Evolutionary conservation across 2,113 vertebrate species (phyloP), one percentile per base, ranked within the genome.

Genomic region (Xyrauchen texanus): DNA sequence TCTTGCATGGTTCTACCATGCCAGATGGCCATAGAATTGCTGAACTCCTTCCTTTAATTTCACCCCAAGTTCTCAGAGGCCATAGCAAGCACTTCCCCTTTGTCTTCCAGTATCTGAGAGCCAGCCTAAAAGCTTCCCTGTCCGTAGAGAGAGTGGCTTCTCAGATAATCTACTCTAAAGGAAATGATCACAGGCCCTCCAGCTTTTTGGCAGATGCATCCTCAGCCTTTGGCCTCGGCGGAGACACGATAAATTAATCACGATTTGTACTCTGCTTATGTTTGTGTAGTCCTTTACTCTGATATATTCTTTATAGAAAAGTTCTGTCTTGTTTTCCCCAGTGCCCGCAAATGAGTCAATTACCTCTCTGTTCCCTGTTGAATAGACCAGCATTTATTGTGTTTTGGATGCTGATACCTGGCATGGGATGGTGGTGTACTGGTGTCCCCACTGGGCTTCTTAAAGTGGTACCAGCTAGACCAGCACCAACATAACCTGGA

Each of bases 131-230:
- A 49, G 58, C 61, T 77, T 34, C 51, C 45, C 42, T 68, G 60
- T 76, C 74, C 49, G 46, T 21, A 72, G 68, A 69, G 57, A 74
- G 47, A 42, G 63, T 80, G 68, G 78, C 10, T 51, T 68, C 65
- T 71, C 44, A 47, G 79, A 77, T 60, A 72, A 70, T 52, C 15
- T 66, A 65, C 45, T 49, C 8, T 68, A 81, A 78, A 69, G 64
- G 64, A 52, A 61, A 63, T 9, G n/a, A 64, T 21, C 65, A 60
- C 66, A 61, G 52, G 61, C 79, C 71, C 79, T 78, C 61, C 45
- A 70, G 82, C 74, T 62, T 52, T 80, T 79, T 81, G 83, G 79
- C 83, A 84, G 68, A 21, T 9, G 8, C 58, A 8, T 46, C 57
- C 47, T 74, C 58, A 6, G 44, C 64, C 69, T 75, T 78, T 81